Evolutionary conservation across 2,797 vertebrate genomes (phyloP).

Genomic region (Centroberyx gerrardi): DNA sequence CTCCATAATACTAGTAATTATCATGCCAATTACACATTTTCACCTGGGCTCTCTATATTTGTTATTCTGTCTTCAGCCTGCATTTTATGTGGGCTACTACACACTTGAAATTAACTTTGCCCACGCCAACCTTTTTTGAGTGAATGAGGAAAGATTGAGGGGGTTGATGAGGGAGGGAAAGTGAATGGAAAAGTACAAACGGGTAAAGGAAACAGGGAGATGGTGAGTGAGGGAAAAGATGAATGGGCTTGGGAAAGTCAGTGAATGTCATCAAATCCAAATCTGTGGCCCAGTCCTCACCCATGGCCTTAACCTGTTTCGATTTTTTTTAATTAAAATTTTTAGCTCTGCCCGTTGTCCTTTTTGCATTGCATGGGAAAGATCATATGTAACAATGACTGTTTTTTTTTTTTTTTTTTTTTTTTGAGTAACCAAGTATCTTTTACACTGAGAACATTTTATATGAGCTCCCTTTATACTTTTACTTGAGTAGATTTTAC

Average conservation of each 20-base stretch:
- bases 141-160: conserved; percentile 3
- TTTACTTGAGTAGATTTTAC: no score
- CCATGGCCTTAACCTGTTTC: no score
- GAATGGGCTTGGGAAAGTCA: background rate
- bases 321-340: no score
- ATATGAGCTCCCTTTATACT: no score
- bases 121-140: conserved; percentile 4
- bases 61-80: conserved; percentile 19
- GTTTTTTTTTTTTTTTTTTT: no score
- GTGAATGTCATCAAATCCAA: background rate
- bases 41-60: conserved; percentile 17
- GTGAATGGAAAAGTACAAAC: conserved; percentile 3
- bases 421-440: background rate
- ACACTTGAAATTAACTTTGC: conserved; percentile 24
- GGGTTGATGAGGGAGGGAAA: background rate
- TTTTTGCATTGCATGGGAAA: background rate
- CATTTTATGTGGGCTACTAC: background rate
- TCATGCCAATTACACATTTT: conserved; percentile 34
- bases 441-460: no score
- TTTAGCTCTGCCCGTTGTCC: background rate
- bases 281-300: background rate
- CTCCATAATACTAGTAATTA: conserved; percentile 21
- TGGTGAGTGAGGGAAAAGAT: background rate
- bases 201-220: background rate
- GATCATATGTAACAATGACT: background rate